Evolutionary conservation across 2,888 invertebrate species (phyloP), one percentile per base, ranked within the genome.

Genomic region (Caenorhabditis macrosperma): DNA sequence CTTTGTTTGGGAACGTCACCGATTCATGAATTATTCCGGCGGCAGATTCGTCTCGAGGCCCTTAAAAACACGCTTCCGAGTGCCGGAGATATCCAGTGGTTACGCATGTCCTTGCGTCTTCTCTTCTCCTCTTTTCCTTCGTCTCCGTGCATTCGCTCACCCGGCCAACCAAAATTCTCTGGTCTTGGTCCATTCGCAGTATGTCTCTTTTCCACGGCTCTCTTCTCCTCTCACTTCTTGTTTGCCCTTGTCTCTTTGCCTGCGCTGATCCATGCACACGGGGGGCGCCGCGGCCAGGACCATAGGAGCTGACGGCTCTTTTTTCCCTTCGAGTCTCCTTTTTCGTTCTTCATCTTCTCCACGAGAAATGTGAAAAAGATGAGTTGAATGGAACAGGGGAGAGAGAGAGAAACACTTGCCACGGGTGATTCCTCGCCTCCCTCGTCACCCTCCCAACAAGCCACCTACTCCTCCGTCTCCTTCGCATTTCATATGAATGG

Each of bases 401-500:
- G 35, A 48, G 33, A 38, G 52, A 60, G 44, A 38, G 54, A 71
- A 69, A 69, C 57, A 55, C 41, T 55, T 55, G 30, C 20, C 17
- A 12, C 26, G 15, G 20, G 35, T 50, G 60, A 60, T 38, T 69
- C 35, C 38, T 38, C 22, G 22, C 30, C 28, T 28, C 22, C 52
- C 38, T 50, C 28, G 55, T 38, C 52, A 38, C 61, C 44, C 28
- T 33, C 24, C 35, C 24, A 20, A 12, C 50, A 15, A n/a, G 3
- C 4, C n/a, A 44, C 24, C 26, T 35, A 3, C 52, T 55, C 50
- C 74, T 74, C n/a, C n/a, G n/a, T n/a, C n/a, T n/a, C n/a, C n/a
- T n/a, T n/a, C 60, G 41, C 74, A 74, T 74, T 74, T 74, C 74
- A 66, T 74, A 74, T 74, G 74, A 74, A 74, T 74, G 60, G 52